A percentile compares a stretch with the other conserved stretches of the same genome.
Evolutionary conservation across 2,888 invertebrate species (phyloP).

Genomic region (Encarsia formosa): DNA sequence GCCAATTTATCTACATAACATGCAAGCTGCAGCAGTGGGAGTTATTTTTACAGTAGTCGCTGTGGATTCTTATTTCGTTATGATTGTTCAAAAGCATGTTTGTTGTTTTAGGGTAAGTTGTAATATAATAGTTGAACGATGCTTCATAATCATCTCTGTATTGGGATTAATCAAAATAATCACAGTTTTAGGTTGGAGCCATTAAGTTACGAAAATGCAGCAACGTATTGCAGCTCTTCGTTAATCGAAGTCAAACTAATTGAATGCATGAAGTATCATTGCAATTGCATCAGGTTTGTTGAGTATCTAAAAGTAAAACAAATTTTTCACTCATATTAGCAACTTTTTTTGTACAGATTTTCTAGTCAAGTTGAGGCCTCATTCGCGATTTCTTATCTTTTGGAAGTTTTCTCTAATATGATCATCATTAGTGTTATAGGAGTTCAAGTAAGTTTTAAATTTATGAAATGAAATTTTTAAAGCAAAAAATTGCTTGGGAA

Average conservation of each 20-base stretch:
- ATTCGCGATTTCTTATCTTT: constrained; percentile 3
- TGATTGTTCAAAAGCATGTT: constrained; percentile 18
- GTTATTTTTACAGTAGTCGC: not conserved
- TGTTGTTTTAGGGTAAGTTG: constrained; percentile 12
- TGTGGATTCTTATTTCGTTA: constrained; percentile 7
- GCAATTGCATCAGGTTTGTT: too few species aligned
- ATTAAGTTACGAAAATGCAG: too few species aligned
- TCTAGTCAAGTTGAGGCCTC: constrained; percentile 8
- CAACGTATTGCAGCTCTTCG: too few species aligned
- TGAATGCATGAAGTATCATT: too few species aligned
- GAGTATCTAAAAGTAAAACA: too few species aligned
- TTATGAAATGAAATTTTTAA: not conserved
- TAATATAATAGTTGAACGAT: not conserved
- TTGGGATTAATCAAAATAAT: too few species aligned
- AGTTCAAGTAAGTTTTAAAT: constrained; percentile 11
- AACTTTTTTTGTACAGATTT: constrained; percentile 7
- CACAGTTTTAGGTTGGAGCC: constrained; percentile 1
- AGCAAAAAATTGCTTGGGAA: too few species aligned
- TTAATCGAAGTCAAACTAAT: too few species aligned
- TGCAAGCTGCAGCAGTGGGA: not conserved
- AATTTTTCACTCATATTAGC: too few species aligned
- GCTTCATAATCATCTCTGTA: too few species aligned
- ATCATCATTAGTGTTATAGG: constrained; percentile 11
- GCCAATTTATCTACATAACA: constrained; percentile 4
- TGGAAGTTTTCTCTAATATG: constrained; percentile 17